Evolutionary conservation across 1,140 invertebrate genomes (phyloP), one percentile per base, ranked within the genome.

Genomic region (Danaus melanippus): DNA sequence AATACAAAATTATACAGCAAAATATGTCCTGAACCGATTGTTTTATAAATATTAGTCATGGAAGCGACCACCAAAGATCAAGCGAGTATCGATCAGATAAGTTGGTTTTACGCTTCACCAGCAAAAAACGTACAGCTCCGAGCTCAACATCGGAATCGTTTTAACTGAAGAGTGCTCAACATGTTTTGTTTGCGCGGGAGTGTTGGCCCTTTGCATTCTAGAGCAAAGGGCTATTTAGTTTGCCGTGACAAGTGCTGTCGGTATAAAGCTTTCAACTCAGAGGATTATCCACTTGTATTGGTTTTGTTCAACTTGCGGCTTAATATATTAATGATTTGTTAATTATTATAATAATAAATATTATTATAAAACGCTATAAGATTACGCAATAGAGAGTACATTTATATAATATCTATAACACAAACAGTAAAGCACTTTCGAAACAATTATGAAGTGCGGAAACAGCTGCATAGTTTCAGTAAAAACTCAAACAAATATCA

Each of bases 141-240:
- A 64, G 57, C 21, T 53, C 56, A 65, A 83, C 77, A 83, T 74
- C 66, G 65, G 67, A 83, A 80, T 75, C 67, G 76, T 83, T 83
- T 83, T 83, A 83, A 72, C 62, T 64, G 58, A 49, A 83, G 76
- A 58, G 70, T 57, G 50, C 75, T 74, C 63, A 52, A 69, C 51
- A 43, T 56, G 62, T 65, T 67, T 70, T 80, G 69, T 80, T 77
- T 77, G 69, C 62, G 40, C 63, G 53, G n/a, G 62, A 76, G 69
- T 79, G 71, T 76, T 70, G 61, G 69, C 57, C 66, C 66, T 69
- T 67, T 59, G 71, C 69, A 70, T 72, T 72, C 67, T 69, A 66
- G 67, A 70, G 69, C 55, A 67, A 67, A 64, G 67, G 65, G 49
- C 58, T 73, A 68, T 73, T 72, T 65, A 60, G 62, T 67, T 64